Evolutionary conservation across 2,113 vertebrate genomes (phyloP).

Genomic region (Callopanchax toddi): DNA sequence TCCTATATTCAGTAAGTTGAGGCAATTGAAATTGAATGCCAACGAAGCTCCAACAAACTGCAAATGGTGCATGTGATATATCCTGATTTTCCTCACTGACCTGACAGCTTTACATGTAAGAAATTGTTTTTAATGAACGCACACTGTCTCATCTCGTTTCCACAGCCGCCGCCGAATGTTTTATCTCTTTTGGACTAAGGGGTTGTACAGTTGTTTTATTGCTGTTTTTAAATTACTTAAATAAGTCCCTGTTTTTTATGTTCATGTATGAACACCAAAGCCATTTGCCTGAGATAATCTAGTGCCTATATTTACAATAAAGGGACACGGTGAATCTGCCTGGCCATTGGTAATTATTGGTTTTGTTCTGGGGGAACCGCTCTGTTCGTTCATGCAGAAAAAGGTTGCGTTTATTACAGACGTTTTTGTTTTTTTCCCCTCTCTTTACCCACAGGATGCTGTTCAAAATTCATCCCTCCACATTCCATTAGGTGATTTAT

Average conservation of each 20-base stretch:
- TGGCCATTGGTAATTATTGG: slow-evolving; percentile 65
- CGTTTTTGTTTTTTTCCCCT: no score
- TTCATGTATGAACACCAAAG: slow-evolving; percentile 67
- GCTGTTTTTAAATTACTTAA: slow-evolving; percentile 44
- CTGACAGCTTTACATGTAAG: slow-evolving; percentile 64
- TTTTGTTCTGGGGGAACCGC: slow-evolving; percentile 38
- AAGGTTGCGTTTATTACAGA: slow-evolving; percentile 57
- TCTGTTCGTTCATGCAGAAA: slow-evolving; percentile 41
- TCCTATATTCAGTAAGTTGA: slow-evolving; percentile 73
- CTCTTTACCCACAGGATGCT: slow-evolving; percentile 38
- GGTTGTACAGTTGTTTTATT: slow-evolving; percentile 38
- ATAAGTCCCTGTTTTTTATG: slow-evolving; percentile 42
- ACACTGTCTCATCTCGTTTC: slow-evolving; percentile 32
- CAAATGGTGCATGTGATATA: slow-evolving; percentile 73
- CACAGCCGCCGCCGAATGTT: slow-evolving; percentile 38
- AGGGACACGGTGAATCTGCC: slow-evolving; percentile 63
- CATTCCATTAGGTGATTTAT: slow-evolving; percentile 62
- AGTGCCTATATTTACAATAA: slow-evolving; percentile 75
- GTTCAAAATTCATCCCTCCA: slow-evolving; percentile 51
- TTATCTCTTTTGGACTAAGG: slow-evolving; percentile 33
- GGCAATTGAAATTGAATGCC: slow-evolving; percentile 76
- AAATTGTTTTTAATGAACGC: slow-evolving; percentile 69
- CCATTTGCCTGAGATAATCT: slow-evolving; percentile 54
- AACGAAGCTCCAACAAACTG: slow-evolving; percentile 72
- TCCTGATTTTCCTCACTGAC: slow-evolving; percentile 52